These are phyloP conservation scores for Sclerurus mexicanus DNA, from an alignment of 2,113 vertebrate genomes.

Conservation along the genomic window DNA sequence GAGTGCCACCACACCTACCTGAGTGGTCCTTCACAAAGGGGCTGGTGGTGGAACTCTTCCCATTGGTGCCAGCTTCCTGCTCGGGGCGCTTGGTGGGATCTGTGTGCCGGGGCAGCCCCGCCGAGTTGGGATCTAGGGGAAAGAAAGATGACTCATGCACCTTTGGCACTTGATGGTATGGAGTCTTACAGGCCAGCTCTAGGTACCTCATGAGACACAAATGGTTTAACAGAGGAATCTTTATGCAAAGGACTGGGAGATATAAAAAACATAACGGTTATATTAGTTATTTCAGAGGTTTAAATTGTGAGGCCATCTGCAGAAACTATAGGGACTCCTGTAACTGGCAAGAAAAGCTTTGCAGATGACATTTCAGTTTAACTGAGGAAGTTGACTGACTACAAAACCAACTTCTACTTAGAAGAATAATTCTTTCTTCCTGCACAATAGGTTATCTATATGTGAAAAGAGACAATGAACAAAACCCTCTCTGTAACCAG, in stretches of 20 bases:
- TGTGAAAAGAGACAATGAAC: conserved; percentile 64
- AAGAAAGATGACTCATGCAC: conserved; percentile 59
- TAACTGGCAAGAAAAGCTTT: conserved; percentile 76
- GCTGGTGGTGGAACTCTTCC: conserved; percentile 83
- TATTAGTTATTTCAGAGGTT: conserved; percentile 73
- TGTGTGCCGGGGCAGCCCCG: conserved; percentile 80
- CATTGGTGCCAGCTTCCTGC: conserved; percentile 81
- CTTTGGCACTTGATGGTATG: neutral
- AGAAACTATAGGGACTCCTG: conserved; percentile 77
- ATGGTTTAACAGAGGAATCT: conserved; percentile 64
- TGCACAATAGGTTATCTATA: conserved; percentile 74
- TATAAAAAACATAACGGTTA: conserved; percentile 47
- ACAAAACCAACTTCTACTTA: conserved; percentile 72
- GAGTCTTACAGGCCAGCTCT: conserved; percentile 31
- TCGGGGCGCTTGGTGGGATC: conserved; percentile 85
- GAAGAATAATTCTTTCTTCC: conserved; percentile 71
- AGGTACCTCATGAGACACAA: conserved; percentile 50
- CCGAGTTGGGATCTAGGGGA: conserved; percentile 86
- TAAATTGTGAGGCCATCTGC: conserved; percentile 79
- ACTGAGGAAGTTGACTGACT: conserved; percentile 76
- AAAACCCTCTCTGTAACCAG: conserved; percentile 58
- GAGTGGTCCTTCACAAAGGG: conserved; percentile 82
- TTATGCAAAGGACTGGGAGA: conserved; percentile 67
- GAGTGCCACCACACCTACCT: conserved; percentile 62
- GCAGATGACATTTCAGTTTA: conserved; percentile 85